phyloP scores from a whole-genome alignment of 2,888 invertebrate species.

The Herminia tarsipennalis region DNA sequence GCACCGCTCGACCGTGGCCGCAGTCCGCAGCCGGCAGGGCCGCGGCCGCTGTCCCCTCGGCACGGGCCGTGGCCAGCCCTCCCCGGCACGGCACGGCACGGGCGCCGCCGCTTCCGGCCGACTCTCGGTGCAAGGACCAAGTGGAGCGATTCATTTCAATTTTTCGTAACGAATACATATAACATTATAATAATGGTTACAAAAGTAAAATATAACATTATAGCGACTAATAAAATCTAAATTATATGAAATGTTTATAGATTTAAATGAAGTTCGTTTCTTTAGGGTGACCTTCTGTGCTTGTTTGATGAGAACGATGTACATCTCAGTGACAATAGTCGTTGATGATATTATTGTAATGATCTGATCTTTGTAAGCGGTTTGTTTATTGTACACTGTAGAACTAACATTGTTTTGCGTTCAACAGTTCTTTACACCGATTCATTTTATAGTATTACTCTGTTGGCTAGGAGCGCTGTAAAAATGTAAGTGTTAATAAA shows the following conservation, averaged over 20 bases:
- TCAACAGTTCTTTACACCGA: constrained; percentile 83
- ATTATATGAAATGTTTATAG: constrained; percentile 86
- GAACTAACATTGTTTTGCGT: constrained; percentile 84
- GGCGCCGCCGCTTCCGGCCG: constrained; percentile 21
- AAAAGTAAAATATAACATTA: constrained; percentile 86
- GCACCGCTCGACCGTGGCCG: constrained; percentile 35
- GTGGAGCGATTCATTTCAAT: constrained; percentile 71
- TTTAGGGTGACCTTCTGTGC: constrained; percentile 82
- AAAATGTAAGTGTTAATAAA: constrained; percentile 86
- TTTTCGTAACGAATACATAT: constrained; percentile 85
- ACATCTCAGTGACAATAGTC: constrained; percentile 78
- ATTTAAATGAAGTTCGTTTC: constrained; percentile 82
- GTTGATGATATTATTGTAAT: constrained; percentile 72
- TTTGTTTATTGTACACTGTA: constrained; percentile 82
- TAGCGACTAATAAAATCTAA: constrained; percentile 85
- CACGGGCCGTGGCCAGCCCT: constrained; percentile 16
- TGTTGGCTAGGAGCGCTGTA: constrained; percentile 86
- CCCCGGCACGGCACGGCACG: constrained; percentile 7
- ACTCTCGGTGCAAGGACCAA: constrained; percentile 50
- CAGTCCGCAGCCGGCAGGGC: constrained; percentile 12
- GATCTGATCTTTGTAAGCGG: constrained; percentile 77
- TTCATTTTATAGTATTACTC: constrained; percentile 85
- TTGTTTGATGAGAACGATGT: constrained; percentile 74
- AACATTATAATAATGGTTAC: constrained; percentile 85
- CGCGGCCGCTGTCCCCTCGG: constrained; percentile 12